phyloP scores from a whole-genome alignment of 2,888 invertebrate species.

The Himalopsyche kuldschensis region DNA sequence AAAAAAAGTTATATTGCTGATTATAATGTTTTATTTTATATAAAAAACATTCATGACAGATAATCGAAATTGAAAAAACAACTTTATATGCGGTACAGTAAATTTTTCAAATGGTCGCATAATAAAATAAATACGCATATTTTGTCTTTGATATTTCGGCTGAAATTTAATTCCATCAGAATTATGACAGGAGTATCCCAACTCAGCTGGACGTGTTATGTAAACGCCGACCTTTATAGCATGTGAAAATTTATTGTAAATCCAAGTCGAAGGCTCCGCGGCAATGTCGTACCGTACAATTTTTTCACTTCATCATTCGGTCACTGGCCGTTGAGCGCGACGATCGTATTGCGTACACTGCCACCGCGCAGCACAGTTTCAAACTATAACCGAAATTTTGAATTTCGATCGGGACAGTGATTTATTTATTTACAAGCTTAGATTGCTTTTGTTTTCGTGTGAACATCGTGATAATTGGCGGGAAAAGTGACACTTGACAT shows the following conservation, averaged over 20 bases:
- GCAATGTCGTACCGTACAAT: neutral
- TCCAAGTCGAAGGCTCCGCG: neutral
- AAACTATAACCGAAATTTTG: neutral
- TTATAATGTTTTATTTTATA: no score
- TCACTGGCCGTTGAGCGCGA: neutral
- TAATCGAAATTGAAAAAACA: no score
- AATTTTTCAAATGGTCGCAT: no score
- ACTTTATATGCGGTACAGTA: no score
- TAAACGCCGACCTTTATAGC: neutral
- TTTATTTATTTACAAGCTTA: neutral
- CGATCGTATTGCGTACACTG: neutral
- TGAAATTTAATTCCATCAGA: no score
- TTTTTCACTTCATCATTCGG: neutral
- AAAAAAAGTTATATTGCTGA: no score
- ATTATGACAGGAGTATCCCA: no score
- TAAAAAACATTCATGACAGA: neutral
- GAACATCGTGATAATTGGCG: neutral
- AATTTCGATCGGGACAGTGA: neutral
- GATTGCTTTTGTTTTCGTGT: neutral
- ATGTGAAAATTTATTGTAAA: conserved; percentile 1
- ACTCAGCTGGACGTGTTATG: neutral
- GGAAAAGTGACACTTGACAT: neutral
- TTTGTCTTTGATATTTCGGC: no score
- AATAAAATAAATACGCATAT: no score
- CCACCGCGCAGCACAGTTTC: neutral